A percentile compares a stretch with the other conserved stretches of the same genome.
These are phyloP conservation scores for Coranthus polyacanthus DNA, from an alignment of 2,797 vertebrate species.

Conservation along the genomic window DNA sequence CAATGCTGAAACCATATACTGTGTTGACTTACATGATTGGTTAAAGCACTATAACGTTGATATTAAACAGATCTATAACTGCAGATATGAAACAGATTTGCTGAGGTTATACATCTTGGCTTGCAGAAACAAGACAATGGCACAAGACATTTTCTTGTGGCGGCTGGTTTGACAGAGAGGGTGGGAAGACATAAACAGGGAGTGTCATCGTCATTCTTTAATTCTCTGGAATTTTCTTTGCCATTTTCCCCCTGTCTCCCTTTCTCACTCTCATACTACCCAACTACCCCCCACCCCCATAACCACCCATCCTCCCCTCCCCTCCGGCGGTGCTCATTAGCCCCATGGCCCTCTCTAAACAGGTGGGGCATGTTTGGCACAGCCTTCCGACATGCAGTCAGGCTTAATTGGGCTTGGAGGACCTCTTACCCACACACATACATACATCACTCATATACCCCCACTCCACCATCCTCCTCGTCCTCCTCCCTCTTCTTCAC, in stretches of 20 bases:
- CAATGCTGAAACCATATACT: no score
- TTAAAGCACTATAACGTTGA: no score
- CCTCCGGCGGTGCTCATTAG: slow-evolving; percentile 83
- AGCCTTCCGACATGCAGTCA: slow-evolving; percentile 80
- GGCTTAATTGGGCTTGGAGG: slow-evolving; percentile 85
- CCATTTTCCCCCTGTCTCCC: slow-evolving; percentile 20
- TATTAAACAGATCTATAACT: no score
- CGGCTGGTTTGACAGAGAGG: slow-evolving; percentile 34
- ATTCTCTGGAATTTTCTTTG: slow-evolving; percentile 66
- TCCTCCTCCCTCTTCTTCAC: slow-evolving; percentile 33
- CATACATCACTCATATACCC: slow-evolving; percentile 44
- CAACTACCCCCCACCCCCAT: not conserved
- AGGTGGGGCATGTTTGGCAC: slow-evolving; percentile 85
- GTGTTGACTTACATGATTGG: no score
- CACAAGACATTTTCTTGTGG: slow-evolving; percentile 1
- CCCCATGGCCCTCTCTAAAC: slow-evolving; percentile 79
- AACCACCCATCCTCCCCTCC: no score
- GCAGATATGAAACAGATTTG: no score
- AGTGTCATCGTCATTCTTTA: slow-evolving; percentile 59
- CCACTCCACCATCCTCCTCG: not conserved
- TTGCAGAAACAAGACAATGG: no score
- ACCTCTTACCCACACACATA: slow-evolving; percentile 47
- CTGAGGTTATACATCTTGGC: no score
- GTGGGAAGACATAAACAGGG: slow-evolving; percentile 27
- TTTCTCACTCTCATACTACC: not conserved